Conservation (phyloP, 2,888 invertebrate genomes). For the Pterobdella sp. region DNA sequence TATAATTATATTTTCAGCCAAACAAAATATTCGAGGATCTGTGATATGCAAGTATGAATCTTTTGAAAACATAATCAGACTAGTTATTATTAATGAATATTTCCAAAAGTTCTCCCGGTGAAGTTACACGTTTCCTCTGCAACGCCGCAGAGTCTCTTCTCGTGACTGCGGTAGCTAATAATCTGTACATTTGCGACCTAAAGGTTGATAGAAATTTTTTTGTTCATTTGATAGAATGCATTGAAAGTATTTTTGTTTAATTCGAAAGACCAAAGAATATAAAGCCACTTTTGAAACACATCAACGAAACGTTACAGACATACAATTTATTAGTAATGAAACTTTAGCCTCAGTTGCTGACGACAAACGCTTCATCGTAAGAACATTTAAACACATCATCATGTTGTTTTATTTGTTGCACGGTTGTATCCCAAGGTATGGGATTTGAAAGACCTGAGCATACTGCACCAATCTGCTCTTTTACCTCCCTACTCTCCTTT, state of each 20-base stretch:
- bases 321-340: constrained; percentile 45
- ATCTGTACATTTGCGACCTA: no score
- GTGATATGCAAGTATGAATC: neutral
- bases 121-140: no score
- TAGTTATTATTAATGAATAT: no score
- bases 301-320: constrained; percentile 41
- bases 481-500: constrained; percentile 2
- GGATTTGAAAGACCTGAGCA: neutral
- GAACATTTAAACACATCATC: neutral
- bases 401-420: neutral
- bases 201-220: no score
- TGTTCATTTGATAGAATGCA: no score
- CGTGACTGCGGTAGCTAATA: no score
- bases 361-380: constrained; percentile 47
- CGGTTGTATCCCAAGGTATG: neutral
- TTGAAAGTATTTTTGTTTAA: no score
- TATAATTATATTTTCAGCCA: neutral
- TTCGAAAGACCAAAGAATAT: constrained; percentile 30
- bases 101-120: no score
- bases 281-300: constrained; percentile 44
- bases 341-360: constrained; percentile 46
- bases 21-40: neutral
- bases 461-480: neutral
- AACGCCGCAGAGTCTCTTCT: no score
- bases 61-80: neutral